phyloP scores from a whole-genome alignment of 2,888 invertebrate species.

The Scelioninae gen. 1 region DNA sequence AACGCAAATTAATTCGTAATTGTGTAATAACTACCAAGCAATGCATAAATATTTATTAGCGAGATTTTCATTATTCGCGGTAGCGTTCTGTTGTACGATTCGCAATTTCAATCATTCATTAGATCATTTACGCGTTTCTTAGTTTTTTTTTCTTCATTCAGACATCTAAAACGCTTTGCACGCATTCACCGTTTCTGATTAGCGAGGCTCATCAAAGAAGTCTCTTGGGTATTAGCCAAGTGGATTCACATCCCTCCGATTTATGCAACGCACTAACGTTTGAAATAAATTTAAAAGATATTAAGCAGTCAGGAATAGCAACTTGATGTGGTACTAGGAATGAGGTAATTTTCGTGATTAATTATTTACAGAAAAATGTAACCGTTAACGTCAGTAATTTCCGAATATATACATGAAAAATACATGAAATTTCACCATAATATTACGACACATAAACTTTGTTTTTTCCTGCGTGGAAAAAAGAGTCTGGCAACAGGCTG shows the following conservation, averaged over 20 bases:
- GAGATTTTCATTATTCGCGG: slow-evolving; percentile 51
- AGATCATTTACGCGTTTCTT: slow-evolving; percentile 51
- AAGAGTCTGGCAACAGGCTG: too few relatives aligned
- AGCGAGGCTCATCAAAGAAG: slow-evolving; percentile 68
- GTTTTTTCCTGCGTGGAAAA: too few relatives aligned
- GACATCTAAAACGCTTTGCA: slow-evolving; percentile 53
- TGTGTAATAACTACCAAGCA: slow-evolving; percentile 41
- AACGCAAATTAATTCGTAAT: slow-evolving; percentile 55
- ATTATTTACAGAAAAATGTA: too few relatives aligned
- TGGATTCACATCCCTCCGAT: slow-evolving; percentile 74
- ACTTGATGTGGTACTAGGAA: not conserved
- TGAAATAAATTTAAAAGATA: not conserved
- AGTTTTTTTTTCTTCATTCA: slow-evolving; percentile 10
- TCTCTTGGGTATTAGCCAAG: slow-evolving; percentile 71
- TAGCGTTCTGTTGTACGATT: slow-evolving; percentile 38
- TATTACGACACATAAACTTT: too few relatives aligned
- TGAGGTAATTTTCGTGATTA: too few relatives aligned
- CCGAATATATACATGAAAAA: too few relatives aligned
- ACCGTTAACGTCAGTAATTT: too few relatives aligned
- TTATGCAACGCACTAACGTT: slow-evolving; percentile 39
- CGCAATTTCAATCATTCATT: slow-evolving; percentile 56
- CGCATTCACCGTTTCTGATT: slow-evolving; percentile 63
- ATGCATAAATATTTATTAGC: slow-evolving; percentile 60
- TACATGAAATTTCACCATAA: too few relatives aligned
- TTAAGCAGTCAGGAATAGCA: not conserved